Base-by-base conservation (phyloP, 2,797 vertebrate species). In the Mormyrops boulengeri region DNA sequence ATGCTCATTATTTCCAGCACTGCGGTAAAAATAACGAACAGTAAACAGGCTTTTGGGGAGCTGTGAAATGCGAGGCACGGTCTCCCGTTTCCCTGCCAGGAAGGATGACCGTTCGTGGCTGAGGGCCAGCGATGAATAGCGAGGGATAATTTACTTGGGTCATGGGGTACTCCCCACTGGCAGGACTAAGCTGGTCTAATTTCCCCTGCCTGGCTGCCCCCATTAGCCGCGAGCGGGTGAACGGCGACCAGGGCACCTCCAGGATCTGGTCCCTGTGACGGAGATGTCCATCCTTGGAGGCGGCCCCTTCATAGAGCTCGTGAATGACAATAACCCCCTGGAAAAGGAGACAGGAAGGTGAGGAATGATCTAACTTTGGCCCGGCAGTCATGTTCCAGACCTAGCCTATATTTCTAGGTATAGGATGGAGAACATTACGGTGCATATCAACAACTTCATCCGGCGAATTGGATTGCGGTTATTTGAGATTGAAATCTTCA, bases 201-300 rank as follows among this genome's bases (percentile, higher is more conserved):
- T 82, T n/a, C 66, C 41, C 87, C 57, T 41, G 17, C 8, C 87
- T 52, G 17, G 44, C 38, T 85, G 82, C 50, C 52, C 34, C 52
- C 50, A 62, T 77, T 52, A 30, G 55, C 0, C 4, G 38, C n/a
- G 38, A 88, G 55, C 8, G 30, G n/a, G 17, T 53, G 62, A 47
- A 55, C 11, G 80, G 17, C 5, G 38, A 4, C 19, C 8, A 77
- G 0, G 66, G 2, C 93, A 99, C 98, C 97, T 99, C 97, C 92
- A 99, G 94, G 94, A 99, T 98, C 91, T 98, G 97, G 94, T 99
- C 98, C 73, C 98, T 98, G 91, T 98, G 97, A 96, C 96, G 97
- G 2, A 99, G 95, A 91, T 98, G 96, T 30, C 98, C 97, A 87
- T 99, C 98, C 95, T 97, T 98, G 91, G 97, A 97, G 53, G 98